These are phyloP conservation scores for Sebastes miniatus DNA, from an alignment of 2,797 vertebrate species.

Conservation along the genomic window DNA sequence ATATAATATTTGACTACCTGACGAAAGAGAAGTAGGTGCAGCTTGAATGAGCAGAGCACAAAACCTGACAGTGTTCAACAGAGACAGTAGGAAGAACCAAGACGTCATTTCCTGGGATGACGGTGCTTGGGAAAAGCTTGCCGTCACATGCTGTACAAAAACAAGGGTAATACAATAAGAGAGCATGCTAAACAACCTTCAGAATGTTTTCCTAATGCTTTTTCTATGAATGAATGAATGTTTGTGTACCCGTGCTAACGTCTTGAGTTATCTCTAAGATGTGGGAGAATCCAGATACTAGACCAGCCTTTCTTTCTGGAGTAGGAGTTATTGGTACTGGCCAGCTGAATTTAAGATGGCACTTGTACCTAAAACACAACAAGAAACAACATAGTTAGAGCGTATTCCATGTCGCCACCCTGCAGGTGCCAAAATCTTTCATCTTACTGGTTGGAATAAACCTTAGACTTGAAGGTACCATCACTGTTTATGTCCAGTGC, in stretches of 20 bases:
- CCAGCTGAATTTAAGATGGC: constrained; percentile 73
- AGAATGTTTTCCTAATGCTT: rapidly evolving
- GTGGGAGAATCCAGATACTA: constrained; percentile 70
- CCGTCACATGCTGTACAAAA: constrained; percentile 32
- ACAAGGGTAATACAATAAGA: background rate
- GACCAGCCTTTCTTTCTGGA: background rate
- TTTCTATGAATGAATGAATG: background rate
- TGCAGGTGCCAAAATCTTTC: background rate
- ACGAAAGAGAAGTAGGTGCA: constrained; percentile 67
- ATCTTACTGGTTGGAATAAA: background rate
- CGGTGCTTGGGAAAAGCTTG: constrained; percentile 28
- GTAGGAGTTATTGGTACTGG: constrained; percentile 28
- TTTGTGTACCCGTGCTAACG: constrained; percentile 16
- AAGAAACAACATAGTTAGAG: background rate
- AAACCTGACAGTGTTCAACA: constrained; percentile 58
- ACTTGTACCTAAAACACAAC: constrained; percentile 64
- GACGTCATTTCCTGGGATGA: constrained; percentile 33
- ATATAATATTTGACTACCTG: background rate
- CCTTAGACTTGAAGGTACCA: no score
- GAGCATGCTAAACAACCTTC: background rate
- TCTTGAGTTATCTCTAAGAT: background rate
- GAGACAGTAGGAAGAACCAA: constrained; percentile 27
- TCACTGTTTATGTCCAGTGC: no score
- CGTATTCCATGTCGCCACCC: background rate
- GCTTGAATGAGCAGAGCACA: constrained; percentile 60